Conservation (phyloP, 2,888 invertebrate genomes). For the Alloplasta piceator region DNA sequence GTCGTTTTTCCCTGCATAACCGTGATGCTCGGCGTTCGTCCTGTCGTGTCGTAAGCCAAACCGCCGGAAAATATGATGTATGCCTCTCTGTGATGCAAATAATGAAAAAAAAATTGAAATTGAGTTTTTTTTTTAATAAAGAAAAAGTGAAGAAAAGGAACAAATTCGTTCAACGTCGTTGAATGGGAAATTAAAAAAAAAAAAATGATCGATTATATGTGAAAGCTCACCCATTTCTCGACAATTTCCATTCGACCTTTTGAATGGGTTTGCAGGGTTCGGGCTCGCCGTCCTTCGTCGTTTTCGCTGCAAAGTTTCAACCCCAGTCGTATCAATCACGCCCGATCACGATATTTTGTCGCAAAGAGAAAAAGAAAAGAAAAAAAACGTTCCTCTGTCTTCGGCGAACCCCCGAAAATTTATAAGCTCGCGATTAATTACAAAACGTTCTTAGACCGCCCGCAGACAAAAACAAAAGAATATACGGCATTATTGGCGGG, state of each 20-base stretch:
- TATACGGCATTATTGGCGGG: slow-evolving; percentile 20
- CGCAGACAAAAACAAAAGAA: slow-evolving; percentile 16
- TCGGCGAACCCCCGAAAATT: slow-evolving; percentile 28
- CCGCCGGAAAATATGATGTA: slow-evolving; percentile 99
- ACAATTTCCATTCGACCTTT: slow-evolving; percentile 97
- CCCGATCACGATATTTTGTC: slow-evolving; percentile 15
- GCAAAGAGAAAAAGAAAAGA: slow-evolving; percentile 4
- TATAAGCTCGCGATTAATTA: slow-evolving; percentile 52
- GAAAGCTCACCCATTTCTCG: slow-evolving; percentile 89
- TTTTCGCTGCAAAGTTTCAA: slow-evolving; percentile 89
- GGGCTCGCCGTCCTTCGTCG: slow-evolving; percentile 95
- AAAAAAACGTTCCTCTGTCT: slow-evolving; percentile 4
- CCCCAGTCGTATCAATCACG: slow-evolving; percentile 63
- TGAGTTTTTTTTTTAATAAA: background rate
- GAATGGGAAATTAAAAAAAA: slow-evolving; percentile 22
- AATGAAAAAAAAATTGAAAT: slow-evolving; percentile 5
- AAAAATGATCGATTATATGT: slow-evolving; percentile 35
- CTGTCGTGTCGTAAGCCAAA: slow-evolving; percentile 94
- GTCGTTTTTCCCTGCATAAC: slow-evolving; percentile 98
- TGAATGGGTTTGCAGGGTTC: slow-evolving; percentile 97
- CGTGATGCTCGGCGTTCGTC: slow-evolving; percentile 96
- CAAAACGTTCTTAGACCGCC: slow-evolving; percentile 24
- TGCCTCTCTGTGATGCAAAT: slow-evolving; percentile 88
- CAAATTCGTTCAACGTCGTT: background rate
- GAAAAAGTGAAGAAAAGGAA: background rate